Base-by-base conservation (phyloP, 1,140 invertebrate species). In the Bombus polaris region DNA sequence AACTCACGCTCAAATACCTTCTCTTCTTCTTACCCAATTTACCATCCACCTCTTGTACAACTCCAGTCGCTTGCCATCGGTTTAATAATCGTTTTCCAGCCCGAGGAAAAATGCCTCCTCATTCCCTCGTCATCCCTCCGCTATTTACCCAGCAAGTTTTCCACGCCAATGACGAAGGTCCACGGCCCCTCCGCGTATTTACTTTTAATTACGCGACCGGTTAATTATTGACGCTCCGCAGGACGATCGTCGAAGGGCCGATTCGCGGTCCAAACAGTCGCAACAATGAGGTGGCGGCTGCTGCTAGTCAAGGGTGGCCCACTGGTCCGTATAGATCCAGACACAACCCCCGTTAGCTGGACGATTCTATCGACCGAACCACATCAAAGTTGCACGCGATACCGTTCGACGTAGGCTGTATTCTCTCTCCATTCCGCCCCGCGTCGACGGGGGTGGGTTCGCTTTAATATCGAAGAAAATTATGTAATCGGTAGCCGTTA, bases 361-460 rank as follows among this genome's bases (percentile, higher is more conserved):
- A 94, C 95, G 78, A 95, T 96, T 85, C 92, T 93, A 92, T 95
- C 95, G 91, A 96, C 95, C 91, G 92, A 93, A 87, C 87, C 87
- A 93, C 93, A 94, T 94, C 93, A 94, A 94, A 94, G 91, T 93
- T 94, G 92, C 94, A 94, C 92, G 94, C 93, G 90, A 94, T 93
- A 86, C 75, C 89, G 91, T 89, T 87, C 90, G 85, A 83, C 87
- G 77, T 82, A 66, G 78, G 35, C 66, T 68, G 32, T 68, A 22
- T 25, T 37, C 35, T 42, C 79, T 74, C 86, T n/a, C 76, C 57
- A 25, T 80, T 22, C 9, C 37, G 53, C 39, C 70, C 53, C 35
- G 53, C 76, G 53, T 57, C 57, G 70, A 42, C n/a, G 83, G 87
- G 71, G 81, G 88, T 89, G 92, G 87, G 82, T 84, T 37, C 85